Evolutionary conservation across 92 coral and sea anemone genomes (phyloP), one percentile per base, ranked within the genome.

Genomic region (Zoanthus sansibaricus): DNA sequence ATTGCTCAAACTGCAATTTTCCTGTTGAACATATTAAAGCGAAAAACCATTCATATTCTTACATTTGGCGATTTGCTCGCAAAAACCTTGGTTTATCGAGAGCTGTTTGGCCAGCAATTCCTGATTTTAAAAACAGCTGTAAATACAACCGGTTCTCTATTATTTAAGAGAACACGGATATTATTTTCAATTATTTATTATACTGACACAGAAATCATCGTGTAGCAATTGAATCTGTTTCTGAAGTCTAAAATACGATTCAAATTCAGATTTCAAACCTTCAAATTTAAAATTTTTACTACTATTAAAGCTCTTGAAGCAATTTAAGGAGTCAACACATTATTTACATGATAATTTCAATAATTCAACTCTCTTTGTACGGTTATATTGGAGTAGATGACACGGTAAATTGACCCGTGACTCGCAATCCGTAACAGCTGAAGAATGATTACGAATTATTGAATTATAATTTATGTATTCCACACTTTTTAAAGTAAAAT

Each of bases 391-490:
- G 59, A 16, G 74, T 30, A 7, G 16, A 17, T 42, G 9, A 71
- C 71, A 72, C 72, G 75, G 85, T 67, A 18, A 67, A 67, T 48
- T 76, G 48, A 44, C 42, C 64, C 74, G 58, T 67, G 44, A 66
- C 75, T 66, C 12, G 85, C 49, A 18, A 17, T 66, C 45, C 20
- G 70, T 80, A 45, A 64, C 85, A 80, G 70, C 75, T 80, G 56
- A 18, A 12, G 42, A 14, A 69, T 52, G 66, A 16, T 45, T 32
- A n/a, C 66, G 70, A 80, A 66, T 76, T 21, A 62, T 49, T 31
- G 10, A 67, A 9, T 33, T 30, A 30, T 80, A 64, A 66, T 44
- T 80, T 68, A 67, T 66, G 85, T 80, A 46, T 80, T 66, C 58
- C 75, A 42, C 85, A 80, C 74, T 59, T 64, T 64, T 20, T 80